phyloP scores from a whole-genome alignment of 2,888 invertebrate genomes.

The Arctia plantaginis region DNA sequence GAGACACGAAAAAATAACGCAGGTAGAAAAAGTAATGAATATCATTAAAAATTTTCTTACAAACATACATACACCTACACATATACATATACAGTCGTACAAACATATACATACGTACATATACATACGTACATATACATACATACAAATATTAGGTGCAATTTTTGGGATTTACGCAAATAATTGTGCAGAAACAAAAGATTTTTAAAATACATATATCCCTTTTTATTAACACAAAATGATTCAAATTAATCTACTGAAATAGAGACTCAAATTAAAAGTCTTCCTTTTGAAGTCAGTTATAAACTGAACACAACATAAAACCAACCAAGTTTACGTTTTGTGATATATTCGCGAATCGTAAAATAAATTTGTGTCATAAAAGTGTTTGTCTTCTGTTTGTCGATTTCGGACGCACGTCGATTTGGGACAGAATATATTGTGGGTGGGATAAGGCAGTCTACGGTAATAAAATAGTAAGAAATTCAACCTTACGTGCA shows the following conservation, averaged over 20 bases:
- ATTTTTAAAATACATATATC: background rate
- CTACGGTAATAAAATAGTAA: slow-evolving; percentile 1
- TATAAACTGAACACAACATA: slow-evolving; percentile 8
- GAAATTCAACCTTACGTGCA: background rate
- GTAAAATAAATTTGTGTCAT: slow-evolving; percentile 18
- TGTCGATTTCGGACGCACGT: slow-evolving; percentile 12
- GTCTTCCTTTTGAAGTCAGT: background rate
- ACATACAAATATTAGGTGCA: background rate
- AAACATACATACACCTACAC: too few species aligned
- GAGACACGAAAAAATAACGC: too few species aligned
- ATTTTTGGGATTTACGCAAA: background rate
- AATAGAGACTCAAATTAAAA: background rate
- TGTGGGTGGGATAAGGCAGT: background rate
- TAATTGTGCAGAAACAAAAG: background rate
- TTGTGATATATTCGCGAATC: slow-evolving; percentile 12
- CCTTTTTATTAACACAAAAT: background rate
- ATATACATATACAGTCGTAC: too few species aligned
- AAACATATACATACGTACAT: too few species aligned
- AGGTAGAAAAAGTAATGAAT: too few species aligned
- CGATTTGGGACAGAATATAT: slow-evolving; percentile 9
- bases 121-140: too few species aligned
- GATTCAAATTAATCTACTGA: background rate
- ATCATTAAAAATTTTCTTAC: too few species aligned
- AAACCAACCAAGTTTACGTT: slow-evolving; percentile 13
- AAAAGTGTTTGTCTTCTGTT: slow-evolving; percentile 19